phyloP scores from a whole-genome alignment of 2,113 vertebrate genomes.

The Pungitius pungitius region DNA sequence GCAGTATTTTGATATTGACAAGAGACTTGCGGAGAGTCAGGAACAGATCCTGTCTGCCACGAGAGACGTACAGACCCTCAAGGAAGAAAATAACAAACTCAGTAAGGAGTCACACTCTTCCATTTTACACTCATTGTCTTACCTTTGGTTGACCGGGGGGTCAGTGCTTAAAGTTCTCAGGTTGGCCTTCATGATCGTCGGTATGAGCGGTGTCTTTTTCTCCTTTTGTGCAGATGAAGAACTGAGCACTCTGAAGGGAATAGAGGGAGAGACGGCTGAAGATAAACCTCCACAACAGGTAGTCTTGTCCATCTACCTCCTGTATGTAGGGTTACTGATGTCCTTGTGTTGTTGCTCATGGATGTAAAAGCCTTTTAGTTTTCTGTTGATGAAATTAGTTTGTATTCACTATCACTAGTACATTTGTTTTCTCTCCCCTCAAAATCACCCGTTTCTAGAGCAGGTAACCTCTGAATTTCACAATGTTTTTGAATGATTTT shows the following conservation, averaged over 20 bases:
- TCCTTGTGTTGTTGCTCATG: not conserved
- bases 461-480: not conserved
- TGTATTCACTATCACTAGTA: not conserved
- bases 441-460: not conserved
- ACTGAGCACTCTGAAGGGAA: slow-evolving; percentile 85
- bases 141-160: not conserved
- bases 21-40: slow-evolving; percentile 89
- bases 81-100: slow-evolving; percentile 86
- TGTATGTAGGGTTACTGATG: not conserved
- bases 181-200: not conserved
- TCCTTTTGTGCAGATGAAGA: slow-evolving; percentile 82
- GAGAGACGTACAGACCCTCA: slow-evolving; percentile 85
- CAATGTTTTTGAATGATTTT: not conserved
- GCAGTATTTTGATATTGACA: slow-evolving; percentile 95
- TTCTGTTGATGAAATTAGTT: not conserved
- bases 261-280: slow-evolving; percentile 86
- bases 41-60: slow-evolving; percentile 89
- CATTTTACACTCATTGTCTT: not conserved
- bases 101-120: slow-evolving; percentile 80
- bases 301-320: slow-evolving; percentile 18
- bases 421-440: not conserved
- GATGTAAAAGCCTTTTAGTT: too few relatives aligned
- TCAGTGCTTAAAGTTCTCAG: not conserved
- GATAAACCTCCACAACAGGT: slow-evolving; percentile 86
- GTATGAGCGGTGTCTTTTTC: not conserved